Base-by-base conservation (phyloP, 2,113 vertebrate species). In the Myotis davidii region DNA sequence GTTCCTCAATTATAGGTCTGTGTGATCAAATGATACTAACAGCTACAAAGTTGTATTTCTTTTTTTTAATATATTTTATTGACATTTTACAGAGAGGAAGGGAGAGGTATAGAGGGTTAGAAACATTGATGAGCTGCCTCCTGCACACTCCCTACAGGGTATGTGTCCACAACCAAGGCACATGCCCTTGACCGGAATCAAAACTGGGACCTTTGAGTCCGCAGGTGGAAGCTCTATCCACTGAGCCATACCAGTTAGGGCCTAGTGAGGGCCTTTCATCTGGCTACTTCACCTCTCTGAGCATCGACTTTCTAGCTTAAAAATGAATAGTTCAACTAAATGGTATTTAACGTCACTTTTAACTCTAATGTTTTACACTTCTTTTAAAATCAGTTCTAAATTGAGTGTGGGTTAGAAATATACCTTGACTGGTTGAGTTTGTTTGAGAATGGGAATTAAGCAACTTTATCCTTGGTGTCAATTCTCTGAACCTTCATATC, bases 401-500 rank as follows among this genome's bases (percentile, higher is more conserved):
- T 1, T 37, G 18, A 90, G 37, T 48, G 29, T 82, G 21, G 37
- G 2, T 72, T 74, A 45, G 59, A 72, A 77, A 70, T 77, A 21
- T 9, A 8, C 7, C 34, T 78, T 85, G 34, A 32, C 45, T 73
- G 8, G 13, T 94, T 70, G 39, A 67, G 21, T 94, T 2, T 29
- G 5, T 37, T 77, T 45, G 91, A 67, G 29, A 94, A 11, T 27
- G 34, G 11, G 64, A 77, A 87, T 16, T 72, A 64, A 84, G 6
- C 13, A 37, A 29, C 27, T 82, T 69, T 21, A 39, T 69, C 50
- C 21, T 21, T 23, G 50, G 16, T 93, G 88, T 95, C 59, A 76
- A 32, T 37, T 93, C 73, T 48, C 82, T 79, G 91, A 90, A 17
- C 32, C 94, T 97, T 95, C 9, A 25, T 9, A 91, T 78, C 29